Evolutionary conservation across 2,888 invertebrate genomes (phyloP), one percentile per base, ranked within the genome.

Genomic region (Noctuana brunneofusca): DNA sequence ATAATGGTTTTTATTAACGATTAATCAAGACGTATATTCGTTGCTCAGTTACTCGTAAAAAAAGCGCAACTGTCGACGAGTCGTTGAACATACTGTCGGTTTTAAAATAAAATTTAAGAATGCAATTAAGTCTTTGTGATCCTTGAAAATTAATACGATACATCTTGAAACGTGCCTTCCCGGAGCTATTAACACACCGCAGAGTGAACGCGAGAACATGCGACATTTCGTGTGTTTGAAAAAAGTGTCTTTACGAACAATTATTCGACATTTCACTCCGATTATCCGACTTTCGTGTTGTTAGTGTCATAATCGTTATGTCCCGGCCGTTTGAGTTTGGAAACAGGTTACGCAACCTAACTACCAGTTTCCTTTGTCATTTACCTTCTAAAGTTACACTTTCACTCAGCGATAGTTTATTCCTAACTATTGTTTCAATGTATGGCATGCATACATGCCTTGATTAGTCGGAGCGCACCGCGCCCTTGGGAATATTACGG

Each of bases 51-150:
- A 18, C 41, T 16, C 41, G 41, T 69, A 84, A 81, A 76, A 69
- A 75, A 69, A 71, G 71, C 66, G 69, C 69, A 72, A 70, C 69
- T 66, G 71, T 54, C 67, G 65, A 58, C 56, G 69, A 75, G 79
- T 81, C 75, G 75, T 69, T 71, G 75, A 76, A 77, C 85, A 81
- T 82, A 84, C 78, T 84, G 86, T 84, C 79, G 83, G 84, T 82
- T 85, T 86, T 76, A 82, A 83, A 88, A 87, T 85, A 84, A 87
- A 86, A 86, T 81, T 84, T 87, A 84, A 89, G 82, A 79, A 79
- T 71, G 86, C 80, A 83, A 85, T 87, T 83, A 89, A 81, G 77
- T 80, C 80, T 82, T 86, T 84, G 83, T 79, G 74, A 83, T 84
- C 81, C 81, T 82, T 80, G 80, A 78, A 84, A 85, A 86, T 86